phyloP scores from a whole-genome alignment of 2,888 invertebrate species.

The Melanostoma scalare region DNA sequence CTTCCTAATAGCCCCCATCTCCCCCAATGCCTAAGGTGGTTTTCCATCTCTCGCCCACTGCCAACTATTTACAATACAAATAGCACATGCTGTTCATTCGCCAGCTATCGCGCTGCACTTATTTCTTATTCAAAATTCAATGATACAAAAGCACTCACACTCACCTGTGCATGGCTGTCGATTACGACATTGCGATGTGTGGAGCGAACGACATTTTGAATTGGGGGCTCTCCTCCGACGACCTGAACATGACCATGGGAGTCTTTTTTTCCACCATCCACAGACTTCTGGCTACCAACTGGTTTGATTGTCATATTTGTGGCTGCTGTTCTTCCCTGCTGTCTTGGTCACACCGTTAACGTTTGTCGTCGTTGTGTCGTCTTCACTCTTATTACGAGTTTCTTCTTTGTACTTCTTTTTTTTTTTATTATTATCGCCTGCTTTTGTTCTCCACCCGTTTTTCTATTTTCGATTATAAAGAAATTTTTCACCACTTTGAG shows the following conservation, averaged over 20 bases:
- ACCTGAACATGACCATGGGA: slow-evolving; percentile 74
- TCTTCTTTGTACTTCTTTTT: slow-evolving; percentile 27
- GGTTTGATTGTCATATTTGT: slow-evolving; percentile 81
- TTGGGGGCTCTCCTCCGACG: slow-evolving; percentile 66
- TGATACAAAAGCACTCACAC: slow-evolving; percentile 55
- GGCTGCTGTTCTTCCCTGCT: slow-evolving; percentile 3
- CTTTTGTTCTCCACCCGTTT: slow-evolving; percentile 50
- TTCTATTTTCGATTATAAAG: slow-evolving; percentile 23
- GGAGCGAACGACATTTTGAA: slow-evolving; percentile 69
- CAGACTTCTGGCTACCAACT: slow-evolving; percentile 76
- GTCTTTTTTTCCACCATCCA: slow-evolving; percentile 76
- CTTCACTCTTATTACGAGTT: slow-evolving; percentile 34
- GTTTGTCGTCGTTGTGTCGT: slow-evolving; percentile 36
- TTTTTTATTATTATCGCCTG: slow-evolving; percentile 45
- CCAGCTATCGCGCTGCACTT: slow-evolving; percentile 14
- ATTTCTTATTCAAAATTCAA: neutral
- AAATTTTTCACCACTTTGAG: slow-evolving; percentile 65
- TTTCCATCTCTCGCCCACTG: neutral
- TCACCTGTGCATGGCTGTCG: slow-evolving; percentile 79
- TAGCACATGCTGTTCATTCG: slow-evolving; percentile 43
- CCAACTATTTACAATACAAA: slow-evolving; percentile 25
- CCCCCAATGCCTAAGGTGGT: slow-evolving; percentile 3
- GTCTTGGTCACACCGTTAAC: slow-evolving; percentile 41
- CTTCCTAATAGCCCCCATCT: slow-evolving; percentile 12
- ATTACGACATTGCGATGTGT: slow-evolving; percentile 80